A percentile compares a stretch with the other conserved stretches of the same genome.
Conservation (phyloP, 2,797 vertebrate species). For the Alcedo atthis region DNA sequence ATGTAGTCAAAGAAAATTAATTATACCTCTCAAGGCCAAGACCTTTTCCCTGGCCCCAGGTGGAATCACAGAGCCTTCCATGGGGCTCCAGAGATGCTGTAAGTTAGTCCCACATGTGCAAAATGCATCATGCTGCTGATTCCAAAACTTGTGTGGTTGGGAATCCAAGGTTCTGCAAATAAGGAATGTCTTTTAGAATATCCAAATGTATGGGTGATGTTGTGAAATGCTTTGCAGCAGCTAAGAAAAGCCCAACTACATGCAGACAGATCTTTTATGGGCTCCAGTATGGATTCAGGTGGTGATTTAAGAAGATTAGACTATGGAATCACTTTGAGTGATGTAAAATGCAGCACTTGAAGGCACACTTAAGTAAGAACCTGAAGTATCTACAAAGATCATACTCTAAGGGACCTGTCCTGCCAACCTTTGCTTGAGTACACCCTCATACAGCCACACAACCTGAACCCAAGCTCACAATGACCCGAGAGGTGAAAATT, state of each 20-base stretch:
- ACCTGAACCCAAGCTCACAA: background rate
- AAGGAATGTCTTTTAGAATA: background rate
- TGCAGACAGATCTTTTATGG: background rate
- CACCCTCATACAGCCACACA: background rate
- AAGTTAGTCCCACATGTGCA: background rate
- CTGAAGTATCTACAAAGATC: background rate
- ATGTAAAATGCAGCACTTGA: background rate
- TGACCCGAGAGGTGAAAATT: background rate
- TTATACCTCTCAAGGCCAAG: background rate
- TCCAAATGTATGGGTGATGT: background rate
- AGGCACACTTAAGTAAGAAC: background rate
- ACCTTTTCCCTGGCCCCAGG: background rate
- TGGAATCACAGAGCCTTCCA: background rate
- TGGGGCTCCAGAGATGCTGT: background rate
- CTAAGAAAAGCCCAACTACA: background rate
- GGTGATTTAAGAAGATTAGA: background rate
- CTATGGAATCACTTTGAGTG: background rate
- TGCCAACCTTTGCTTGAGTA: background rate
- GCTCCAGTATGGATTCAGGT: background rate
- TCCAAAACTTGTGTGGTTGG: background rate
- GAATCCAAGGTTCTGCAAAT: background rate
- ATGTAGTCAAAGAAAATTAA: background rate
- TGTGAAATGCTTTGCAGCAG: background rate
- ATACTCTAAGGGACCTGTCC: background rate
- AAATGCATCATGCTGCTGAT: background rate